phyloP scores from a whole-genome alignment of 2,888 invertebrate species.

The Esperia sulphurella region DNA sequence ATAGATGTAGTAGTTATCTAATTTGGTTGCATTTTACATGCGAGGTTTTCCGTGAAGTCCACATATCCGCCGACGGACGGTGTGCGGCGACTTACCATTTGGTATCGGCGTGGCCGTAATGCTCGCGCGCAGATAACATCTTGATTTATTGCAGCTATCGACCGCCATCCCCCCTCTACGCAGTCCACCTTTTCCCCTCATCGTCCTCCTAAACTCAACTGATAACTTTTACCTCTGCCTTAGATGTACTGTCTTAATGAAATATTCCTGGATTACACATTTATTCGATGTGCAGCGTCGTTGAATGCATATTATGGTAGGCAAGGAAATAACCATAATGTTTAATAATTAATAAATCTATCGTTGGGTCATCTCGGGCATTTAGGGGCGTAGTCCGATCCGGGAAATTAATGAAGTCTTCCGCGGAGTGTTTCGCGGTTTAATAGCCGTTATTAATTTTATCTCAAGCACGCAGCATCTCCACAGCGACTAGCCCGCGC shows the following conservation, averaged over 20 bases:
- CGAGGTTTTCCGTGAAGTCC: constrained; percentile 15
- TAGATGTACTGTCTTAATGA: background rate
- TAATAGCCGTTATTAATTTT: constrained; percentile 74
- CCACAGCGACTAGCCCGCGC: constrained; percentile 17
- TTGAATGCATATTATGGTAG: constrained; percentile 14
- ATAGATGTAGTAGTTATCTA: constrained; percentile 12
- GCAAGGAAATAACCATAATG: constrained; percentile 27
- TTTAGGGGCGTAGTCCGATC: constrained; percentile 64
- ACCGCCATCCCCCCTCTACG: constrained; percentile 26
- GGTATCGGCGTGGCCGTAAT: constrained; percentile 57
- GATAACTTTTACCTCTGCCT: background rate
- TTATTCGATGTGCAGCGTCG: constrained; percentile 4
- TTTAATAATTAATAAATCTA: constrained; percentile 71
- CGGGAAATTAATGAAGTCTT: constrained; percentile 76
- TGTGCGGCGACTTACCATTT: constrained; percentile 52
- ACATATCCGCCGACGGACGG: constrained; percentile 31
- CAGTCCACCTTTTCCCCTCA: constrained; percentile 8
- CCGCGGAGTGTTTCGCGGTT: constrained; percentile 67
- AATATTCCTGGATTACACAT: background rate
- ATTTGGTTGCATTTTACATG: constrained; percentile 17
- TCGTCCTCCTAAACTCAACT: constrained; percentile 11
- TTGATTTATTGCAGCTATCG: constrained; percentile 72
- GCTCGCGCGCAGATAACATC: constrained; percentile 69
- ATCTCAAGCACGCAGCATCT: constrained; percentile 63
- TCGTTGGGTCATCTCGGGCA: constrained; percentile 56